A percentile compares a stretch with the other conserved stretches of the same genome.
Evolutionary conservation across 2,113 vertebrate species (phyloP).

Genomic region (Psittacula cyanocephala): DNA sequence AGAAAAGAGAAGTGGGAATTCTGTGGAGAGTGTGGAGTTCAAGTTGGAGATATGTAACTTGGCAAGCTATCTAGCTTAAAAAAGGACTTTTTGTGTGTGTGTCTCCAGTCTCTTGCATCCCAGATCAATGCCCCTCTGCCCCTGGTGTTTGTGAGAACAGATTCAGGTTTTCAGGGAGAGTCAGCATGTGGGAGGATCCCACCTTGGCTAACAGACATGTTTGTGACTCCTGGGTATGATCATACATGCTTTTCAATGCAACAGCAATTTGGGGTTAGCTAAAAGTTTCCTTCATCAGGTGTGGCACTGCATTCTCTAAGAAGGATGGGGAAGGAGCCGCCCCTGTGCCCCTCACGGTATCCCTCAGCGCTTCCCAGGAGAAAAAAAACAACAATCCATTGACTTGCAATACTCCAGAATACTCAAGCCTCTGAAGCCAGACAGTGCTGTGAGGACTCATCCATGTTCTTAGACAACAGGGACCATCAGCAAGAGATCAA

Average conservation of each 20-base stretch:
- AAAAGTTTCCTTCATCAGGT: background rate
- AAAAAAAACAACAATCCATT: background rate
- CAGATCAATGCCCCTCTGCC: background rate
- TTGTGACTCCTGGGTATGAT: background rate
- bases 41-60: background rate
- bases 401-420: background rate
- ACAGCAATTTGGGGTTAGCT: background rate
- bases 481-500: background rate
- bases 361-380: background rate
- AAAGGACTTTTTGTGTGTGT: background rate
- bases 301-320: background rate
- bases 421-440: background rate
- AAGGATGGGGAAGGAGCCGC: background rate
- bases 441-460: background rate
- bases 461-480: background rate
- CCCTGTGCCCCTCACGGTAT: background rate
- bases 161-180: background rate
- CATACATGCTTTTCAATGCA: background rate
- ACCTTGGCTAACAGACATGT: accelerated
- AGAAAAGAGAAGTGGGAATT: background rate
- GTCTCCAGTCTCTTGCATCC: background rate
- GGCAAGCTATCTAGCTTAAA: background rate
- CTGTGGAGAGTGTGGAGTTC: background rate
- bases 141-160: background rate
- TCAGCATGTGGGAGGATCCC: background rate